Evolutionary conservation across 2,113 vertebrate species (phyloP), one percentile per base, ranked within the genome.

Genomic region (Poeciliopsis turrubarensis): DNA sequence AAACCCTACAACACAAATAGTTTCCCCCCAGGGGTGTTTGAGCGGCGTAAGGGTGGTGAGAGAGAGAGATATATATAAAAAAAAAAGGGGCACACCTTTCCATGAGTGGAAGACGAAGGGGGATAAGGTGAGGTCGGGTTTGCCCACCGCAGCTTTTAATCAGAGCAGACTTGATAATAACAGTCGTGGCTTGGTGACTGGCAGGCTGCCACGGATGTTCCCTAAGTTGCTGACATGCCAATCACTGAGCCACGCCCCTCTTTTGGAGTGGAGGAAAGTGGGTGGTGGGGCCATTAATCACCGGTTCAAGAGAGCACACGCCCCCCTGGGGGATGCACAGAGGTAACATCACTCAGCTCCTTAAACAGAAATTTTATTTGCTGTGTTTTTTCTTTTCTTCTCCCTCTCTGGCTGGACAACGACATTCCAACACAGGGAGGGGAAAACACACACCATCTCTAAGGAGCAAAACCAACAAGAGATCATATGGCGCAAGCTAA

Each of bases 1-100:
- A 90, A 95, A 92, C 78, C 84, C 86, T 75, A 93, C 92, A 91
- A 94, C 61, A 94, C 95, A 96, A 96, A 96, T 94, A 94, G 93
- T 93, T 95, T 92, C 94, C 95, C 89, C 94, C 95, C 89, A 22
- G 71, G 89, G 96, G 96, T 94, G 89, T 93, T 91, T 78, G 85
- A 91, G 89, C 87, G 89, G 91, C 91, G 91, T 87, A 84, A 90
- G 90, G 94, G 85, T 90, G 86, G 85, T 79, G 72, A 80, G 44
- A 61, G 72, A 80, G 44, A 61, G 65, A 73, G 10, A 37, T 11
- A 32, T 32, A 7, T 32, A 29, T 9, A 1, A 8, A 34, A 37
- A 37, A 34, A 34, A 34, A 34, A 10, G 34, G 34, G 81, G 71
- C 85, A 79, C 85, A 89, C 89, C 88, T 87, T 77, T 69, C 65